Conservation (phyloP, 2,113 vertebrate species). For the Lepisosteus oculatus region DNA sequence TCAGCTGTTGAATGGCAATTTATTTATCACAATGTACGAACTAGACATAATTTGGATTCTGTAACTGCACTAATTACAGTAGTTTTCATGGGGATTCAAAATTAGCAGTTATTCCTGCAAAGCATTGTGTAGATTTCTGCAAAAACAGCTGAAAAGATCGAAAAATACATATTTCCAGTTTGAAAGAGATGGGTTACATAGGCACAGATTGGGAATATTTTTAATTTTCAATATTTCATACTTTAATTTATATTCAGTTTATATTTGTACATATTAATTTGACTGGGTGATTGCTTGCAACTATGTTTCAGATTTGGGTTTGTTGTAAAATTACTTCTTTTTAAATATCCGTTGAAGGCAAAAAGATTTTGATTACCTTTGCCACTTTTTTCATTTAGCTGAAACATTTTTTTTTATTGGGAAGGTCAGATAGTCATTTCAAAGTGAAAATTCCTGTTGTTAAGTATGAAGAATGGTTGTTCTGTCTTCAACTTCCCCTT, state of each 20-base stretch:
- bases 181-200: constrained; percentile 52
- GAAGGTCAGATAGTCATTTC: no score
- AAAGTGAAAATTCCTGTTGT: no score
- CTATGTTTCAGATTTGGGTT: no score
- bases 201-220: constrained; percentile 57
- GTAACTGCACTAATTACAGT: constrained; percentile 56
- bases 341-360: no score
- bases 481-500: no score
- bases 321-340: no score
- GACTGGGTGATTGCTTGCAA: no score
- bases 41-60: constrained; percentile 37
- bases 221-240: constrained; percentile 66
- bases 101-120: constrained; percentile 29
- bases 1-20: constrained; percentile 17
- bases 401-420: no score
- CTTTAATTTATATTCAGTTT: constrained; percentile 56
- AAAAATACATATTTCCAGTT: constrained; percentile 28
- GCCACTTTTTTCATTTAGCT: constrained; percentile 15
- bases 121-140: constrained; percentile 40
- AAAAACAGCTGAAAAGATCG: constrained; percentile 37
- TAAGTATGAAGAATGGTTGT: no score
- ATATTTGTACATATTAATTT: constrained; percentile 9
- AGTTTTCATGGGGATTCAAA: constrained; percentile 38
- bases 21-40: constrained; percentile 34
- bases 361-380: constrained; percentile 35